Conservation (phyloP, 2,888 invertebrate genomes). For the Prosopocoilus inquinatus region DNA sequence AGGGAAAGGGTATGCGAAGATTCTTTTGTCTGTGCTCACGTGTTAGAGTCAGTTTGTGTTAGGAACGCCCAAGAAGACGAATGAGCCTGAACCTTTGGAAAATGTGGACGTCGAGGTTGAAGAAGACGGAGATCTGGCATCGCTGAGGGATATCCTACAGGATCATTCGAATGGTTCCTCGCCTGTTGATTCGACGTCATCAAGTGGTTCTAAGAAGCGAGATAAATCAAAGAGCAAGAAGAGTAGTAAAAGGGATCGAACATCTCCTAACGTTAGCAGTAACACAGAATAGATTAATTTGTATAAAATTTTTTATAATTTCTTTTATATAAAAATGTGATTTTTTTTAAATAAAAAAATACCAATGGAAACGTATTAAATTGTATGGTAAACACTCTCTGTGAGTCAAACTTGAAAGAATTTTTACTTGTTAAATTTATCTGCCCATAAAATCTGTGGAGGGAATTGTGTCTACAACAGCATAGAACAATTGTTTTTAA, state of each 20-base stretch:
- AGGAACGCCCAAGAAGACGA: slow-evolving; percentile 43
- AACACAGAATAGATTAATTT: slow-evolving; percentile 29
- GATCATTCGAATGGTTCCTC: slow-evolving; percentile 46
- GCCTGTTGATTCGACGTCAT: slow-evolving; percentile 40
- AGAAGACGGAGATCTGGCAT: slow-evolving; percentile 42
- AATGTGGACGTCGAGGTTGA: slow-evolving; percentile 45
- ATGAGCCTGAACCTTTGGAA: slow-evolving; percentile 36
- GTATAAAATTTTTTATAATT: background rate
- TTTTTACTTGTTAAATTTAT: too few relatives aligned
- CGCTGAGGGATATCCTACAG: slow-evolving; percentile 42
- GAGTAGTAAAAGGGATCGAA: slow-evolving; percentile 37
- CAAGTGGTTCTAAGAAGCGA: slow-evolving; percentile 36
- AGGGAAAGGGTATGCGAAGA: slow-evolving; percentile 39
- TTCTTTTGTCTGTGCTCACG: too few relatives aligned
- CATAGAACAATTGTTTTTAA: too few relatives aligned
- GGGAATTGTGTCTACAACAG: too few relatives aligned
- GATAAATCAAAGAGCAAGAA: slow-evolving; percentile 43
- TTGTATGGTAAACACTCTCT: too few relatives aligned
- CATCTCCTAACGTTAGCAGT: slow-evolving; percentile 40
- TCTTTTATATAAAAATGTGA: background rate
- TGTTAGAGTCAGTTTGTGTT: slow-evolving; percentile 10
- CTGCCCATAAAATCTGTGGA: too few relatives aligned
- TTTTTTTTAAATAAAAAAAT: too few relatives aligned
- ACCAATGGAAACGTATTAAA: too few relatives aligned
- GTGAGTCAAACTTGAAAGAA: too few relatives aligned